Percentiles rank a stretch among this genome's conserved stretches.
Conservation (phyloP, 2,797 vertebrate species). For the Helostoma temminkii region DNA sequence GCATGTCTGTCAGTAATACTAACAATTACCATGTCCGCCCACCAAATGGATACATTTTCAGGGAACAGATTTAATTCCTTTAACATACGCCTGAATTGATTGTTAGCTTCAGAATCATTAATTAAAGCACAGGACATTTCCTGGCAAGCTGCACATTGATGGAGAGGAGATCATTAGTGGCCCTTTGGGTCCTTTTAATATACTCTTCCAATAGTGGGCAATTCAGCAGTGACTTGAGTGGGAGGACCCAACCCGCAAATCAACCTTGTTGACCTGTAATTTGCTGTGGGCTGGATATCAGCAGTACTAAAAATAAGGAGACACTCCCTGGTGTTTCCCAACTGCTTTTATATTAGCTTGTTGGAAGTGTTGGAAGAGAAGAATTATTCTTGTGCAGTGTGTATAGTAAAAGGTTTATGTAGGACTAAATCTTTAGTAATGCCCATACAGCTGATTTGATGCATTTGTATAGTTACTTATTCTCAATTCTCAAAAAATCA, state of each 20-base stretch:
- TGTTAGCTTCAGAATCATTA: conserved; percentile 79
- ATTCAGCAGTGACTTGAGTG: conserved; percentile 73
- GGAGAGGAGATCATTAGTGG: conserved; percentile 82
- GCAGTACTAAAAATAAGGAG: conserved; percentile 66
- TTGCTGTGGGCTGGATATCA: conserved; percentile 71
- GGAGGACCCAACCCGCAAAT: conserved; percentile 76
- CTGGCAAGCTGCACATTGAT: conserved; percentile 78
- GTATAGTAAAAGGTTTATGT: neutral
- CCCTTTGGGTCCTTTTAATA: conserved; percentile 83
- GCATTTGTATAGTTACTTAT: neutral
- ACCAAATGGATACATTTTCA: conserved; percentile 79
- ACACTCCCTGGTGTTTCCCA: conserved; percentile 47
- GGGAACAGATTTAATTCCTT: conserved; percentile 77
- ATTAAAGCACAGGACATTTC: conserved; percentile 82
- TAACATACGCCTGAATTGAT: conserved; percentile 81
- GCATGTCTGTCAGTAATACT: conserved; percentile 79
- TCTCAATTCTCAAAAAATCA: neutral
- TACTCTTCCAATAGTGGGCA: conserved; percentile 73
- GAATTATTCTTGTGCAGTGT: neutral
- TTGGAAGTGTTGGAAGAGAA: conserved; percentile 5
- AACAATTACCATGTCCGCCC: conserved; percentile 76
- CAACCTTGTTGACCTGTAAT: conserved; percentile 82
- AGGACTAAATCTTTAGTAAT: neutral
- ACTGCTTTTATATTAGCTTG: conserved; percentile 52
- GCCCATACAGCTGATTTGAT: neutral